These are phyloP conservation scores for Nanorana parkeri DNA, from an alignment of 2,113 vertebrate genomes.

Conservation along the genomic window DNA sequence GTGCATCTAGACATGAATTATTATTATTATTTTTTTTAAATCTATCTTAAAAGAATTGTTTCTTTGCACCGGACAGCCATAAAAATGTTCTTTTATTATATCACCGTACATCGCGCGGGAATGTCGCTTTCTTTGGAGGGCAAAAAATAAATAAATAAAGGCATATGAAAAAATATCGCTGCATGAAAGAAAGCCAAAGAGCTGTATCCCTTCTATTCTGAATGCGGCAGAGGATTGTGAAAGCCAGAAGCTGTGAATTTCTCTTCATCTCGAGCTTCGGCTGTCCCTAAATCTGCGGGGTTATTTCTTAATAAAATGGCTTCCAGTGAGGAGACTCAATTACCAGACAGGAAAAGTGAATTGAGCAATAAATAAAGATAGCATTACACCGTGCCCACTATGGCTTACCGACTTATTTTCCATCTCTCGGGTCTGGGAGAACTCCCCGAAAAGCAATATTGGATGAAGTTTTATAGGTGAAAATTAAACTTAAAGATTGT, in stretches of 20 bases:
- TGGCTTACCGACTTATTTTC: background rate
- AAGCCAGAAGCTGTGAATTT: background rate
- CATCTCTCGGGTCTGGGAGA: background rate
- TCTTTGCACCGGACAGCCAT: too few relatives aligned
- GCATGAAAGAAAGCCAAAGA: background rate
- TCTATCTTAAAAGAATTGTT: too few relatives aligned
- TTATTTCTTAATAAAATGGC: constrained; percentile 36
- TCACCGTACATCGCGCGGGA: too few relatives aligned
- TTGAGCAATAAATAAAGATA: background rate
- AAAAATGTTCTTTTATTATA: too few relatives aligned
- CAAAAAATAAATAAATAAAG: too few relatives aligned
- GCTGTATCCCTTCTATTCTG: background rate
- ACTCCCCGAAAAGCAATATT: constrained; percentile 12
- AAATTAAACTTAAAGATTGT: background rate
- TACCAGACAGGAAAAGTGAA: background rate
- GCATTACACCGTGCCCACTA: background rate
- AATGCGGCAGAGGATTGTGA: background rate
- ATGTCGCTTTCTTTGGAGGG: too few relatives aligned
- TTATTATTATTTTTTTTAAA: too few relatives aligned
- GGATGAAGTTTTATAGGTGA: constrained; percentile 1
- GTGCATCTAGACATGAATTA: too few relatives aligned
- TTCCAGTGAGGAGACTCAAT: constrained; percentile 36
- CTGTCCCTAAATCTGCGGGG: constrained; percentile 2
- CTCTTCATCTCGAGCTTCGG: constrained; percentile 3
- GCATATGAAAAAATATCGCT: background rate